These are phyloP conservation scores for Drosophila kepulauana DNA, from an alignment of 1,140 invertebrate genomes.

Conservation along the genomic window DNA sequence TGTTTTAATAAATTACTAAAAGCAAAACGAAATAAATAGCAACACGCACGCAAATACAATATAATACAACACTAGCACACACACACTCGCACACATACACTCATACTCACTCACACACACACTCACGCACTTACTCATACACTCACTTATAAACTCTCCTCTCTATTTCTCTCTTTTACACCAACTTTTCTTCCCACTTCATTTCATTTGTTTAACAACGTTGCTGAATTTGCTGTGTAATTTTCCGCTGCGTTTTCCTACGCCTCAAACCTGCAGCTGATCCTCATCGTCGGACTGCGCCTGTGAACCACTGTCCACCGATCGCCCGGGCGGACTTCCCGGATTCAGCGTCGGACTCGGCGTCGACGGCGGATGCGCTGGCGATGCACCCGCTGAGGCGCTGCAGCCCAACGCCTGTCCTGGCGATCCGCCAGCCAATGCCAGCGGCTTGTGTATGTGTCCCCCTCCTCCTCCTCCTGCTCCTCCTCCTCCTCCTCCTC, in stretches of 20 bases:
- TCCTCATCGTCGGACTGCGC: slow-evolving; percentile 83
- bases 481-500: too few species aligned
- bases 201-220: too few species aligned
- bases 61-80: slow-evolving; percentile 27
- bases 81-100: neutral
- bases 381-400: slow-evolving; percentile 32
- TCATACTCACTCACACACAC: slow-evolving; percentile 2
- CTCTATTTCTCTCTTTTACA: too few species aligned
- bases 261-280: slow-evolving; percentile 77
- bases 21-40: slow-evolving; percentile 63
- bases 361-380: slow-evolving; percentile 69
- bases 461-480: neutral
- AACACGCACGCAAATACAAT: slow-evolving; percentile 19
- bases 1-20: slow-evolving; percentile 64
- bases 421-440: neutral
- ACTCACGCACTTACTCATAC: neutral
- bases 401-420: slow-evolving; percentile 3
- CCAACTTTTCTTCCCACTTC: too few species aligned
- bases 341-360: slow-evolving; percentile 84
- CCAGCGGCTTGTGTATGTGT: slow-evolving; percentile 37
- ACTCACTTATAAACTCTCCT: too few species aligned
- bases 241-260: neutral
- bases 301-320: slow-evolving; percentile 74
- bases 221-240: too few species aligned
- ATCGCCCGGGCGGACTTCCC: slow-evolving; percentile 82